These are phyloP conservation scores for Erinaceus europaeus DNA, from an alignment of 2,113 vertebrate species.

Conservation along the genomic window DNA sequence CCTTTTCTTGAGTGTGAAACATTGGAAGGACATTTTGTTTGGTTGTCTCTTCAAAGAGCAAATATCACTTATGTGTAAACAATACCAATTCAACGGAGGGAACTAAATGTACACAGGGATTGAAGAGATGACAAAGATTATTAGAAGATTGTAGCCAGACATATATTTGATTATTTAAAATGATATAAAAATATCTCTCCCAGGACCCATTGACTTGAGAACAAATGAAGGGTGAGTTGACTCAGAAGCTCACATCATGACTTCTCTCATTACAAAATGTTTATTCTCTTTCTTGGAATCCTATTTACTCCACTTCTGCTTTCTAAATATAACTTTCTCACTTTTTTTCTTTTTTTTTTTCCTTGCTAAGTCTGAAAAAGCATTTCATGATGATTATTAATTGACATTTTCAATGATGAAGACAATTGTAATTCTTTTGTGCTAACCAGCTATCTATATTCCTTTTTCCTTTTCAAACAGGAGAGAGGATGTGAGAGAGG, in stretches of 20 bases:
- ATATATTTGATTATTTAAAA: background rate
- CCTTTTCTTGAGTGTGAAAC: constrained; percentile 38
- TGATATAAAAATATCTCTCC: background rate
- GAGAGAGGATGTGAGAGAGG: too few species aligned
- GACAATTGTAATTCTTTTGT: background rate
- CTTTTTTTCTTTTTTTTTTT: background rate
- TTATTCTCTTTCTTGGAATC: background rate
- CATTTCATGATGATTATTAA: background rate
- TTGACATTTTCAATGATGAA: background rate
- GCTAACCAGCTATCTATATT: too few species aligned
- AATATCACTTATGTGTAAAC: constrained; percentile 50
- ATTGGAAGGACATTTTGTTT: constrained; percentile 37
- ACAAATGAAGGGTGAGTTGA: background rate
- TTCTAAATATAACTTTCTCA: background rate
- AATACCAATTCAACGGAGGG: constrained; percentile 65
- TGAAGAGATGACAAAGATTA: constrained; percentile 1
- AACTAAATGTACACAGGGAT: constrained; percentile 55
- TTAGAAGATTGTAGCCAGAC: background rate
- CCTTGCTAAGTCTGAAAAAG: background rate
- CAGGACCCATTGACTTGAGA: background rate
- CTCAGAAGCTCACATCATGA: background rate
- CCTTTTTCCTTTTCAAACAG: too few species aligned
- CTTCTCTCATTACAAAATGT: background rate
- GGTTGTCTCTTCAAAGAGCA: constrained; percentile 9
- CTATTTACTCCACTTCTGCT: background rate